Conservation (phyloP, 2,888 invertebrate species). For the Nemurella pictetii region DNA sequence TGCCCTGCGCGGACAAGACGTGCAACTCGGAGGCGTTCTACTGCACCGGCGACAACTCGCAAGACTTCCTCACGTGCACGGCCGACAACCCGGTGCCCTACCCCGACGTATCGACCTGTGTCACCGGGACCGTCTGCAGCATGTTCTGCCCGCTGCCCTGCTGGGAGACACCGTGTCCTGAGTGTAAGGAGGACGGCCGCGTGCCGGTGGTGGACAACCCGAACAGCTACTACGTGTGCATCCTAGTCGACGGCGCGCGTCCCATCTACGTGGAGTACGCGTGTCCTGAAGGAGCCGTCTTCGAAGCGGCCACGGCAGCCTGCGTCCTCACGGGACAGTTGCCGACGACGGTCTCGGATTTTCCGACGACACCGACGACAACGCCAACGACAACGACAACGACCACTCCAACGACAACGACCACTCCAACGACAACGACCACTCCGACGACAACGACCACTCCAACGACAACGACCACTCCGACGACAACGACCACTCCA, state of each 20-base stretch:
- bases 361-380: background rate
- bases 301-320: background rate
- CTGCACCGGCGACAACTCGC: background rate
- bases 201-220: background rate
- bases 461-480: background rate
- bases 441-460: background rate
- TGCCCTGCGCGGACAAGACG: background rate
- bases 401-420: background rate
- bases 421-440: no score
- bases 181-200: background rate
- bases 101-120: background rate
- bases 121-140: background rate
- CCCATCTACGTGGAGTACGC: background rate
- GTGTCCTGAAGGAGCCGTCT: background rate
- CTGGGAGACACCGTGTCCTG: slow-evolving; percentile 1
- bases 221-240: background rate
- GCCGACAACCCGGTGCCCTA: background rate
- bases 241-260: background rate
- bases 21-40: background rate
- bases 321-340: background rate
- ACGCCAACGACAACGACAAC: background rate
- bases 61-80: background rate
- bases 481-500: background rate
- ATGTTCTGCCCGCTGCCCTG: background rate
- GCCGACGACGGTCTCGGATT: background rate